Percentiles rank a stretch among this genome's conserved stretches.
Conservation (phyloP, 2,797 vertebrate species). For the Mus caroli region DNA sequence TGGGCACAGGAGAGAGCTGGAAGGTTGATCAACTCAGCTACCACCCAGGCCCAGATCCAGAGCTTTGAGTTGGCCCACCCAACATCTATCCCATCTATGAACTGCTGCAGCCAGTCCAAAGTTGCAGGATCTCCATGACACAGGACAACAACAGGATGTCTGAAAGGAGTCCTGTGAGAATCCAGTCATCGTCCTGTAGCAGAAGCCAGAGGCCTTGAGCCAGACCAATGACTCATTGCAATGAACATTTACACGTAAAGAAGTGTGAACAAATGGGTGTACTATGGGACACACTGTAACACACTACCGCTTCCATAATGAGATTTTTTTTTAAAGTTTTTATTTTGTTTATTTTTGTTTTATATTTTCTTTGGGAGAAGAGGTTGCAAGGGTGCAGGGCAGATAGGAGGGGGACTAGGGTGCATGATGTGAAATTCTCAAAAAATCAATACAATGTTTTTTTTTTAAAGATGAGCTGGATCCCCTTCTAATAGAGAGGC, state of each 20-base stretch:
- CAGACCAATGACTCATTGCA: background rate
- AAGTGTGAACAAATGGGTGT: background rate
- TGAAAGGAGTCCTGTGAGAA: background rate
- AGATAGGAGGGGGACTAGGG: background rate
- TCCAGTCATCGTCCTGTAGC: background rate
- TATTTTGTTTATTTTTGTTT: background rate
- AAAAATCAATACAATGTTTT: background rate
- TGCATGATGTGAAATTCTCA: background rate
- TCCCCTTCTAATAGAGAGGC: background rate
- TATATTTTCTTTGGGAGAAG: background rate
- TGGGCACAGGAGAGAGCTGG: background rate
- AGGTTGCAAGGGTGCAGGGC: background rate
- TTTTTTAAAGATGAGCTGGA: slow-evolving; percentile 60
- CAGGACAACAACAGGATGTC: background rate
- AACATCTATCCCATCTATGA: background rate
- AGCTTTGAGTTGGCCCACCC: background rate
- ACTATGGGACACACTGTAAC: background rate
- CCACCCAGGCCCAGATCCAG: background rate
- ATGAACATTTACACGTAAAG: background rate
- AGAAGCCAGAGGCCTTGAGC: background rate
- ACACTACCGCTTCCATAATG: background rate
- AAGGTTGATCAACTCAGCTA: background rate
- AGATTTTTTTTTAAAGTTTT: background rate
- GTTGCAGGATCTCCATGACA: background rate
- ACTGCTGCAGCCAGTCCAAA: background rate